These are phyloP conservation scores for Psephotus haematonotus DNA, from an alignment of 2,113 vertebrate genomes.

Conservation along the genomic window DNA sequence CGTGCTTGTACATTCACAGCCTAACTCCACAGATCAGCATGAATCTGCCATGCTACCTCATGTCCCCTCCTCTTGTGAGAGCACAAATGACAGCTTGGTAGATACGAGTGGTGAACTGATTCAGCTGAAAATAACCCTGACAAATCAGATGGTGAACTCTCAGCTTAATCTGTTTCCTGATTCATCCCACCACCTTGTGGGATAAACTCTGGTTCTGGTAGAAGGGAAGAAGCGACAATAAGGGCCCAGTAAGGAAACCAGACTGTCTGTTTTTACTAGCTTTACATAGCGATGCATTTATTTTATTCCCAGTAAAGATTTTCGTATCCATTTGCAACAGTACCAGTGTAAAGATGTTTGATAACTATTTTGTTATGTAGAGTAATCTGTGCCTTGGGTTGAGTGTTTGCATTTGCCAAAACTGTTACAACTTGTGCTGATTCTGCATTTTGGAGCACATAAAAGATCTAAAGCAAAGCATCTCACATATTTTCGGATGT, in stretches of 20 bases:
- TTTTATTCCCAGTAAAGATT: background rate
- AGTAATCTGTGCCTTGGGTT: background rate
- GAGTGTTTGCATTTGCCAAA: background rate
- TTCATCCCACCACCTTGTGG: background rate
- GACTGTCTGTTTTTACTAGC: background rate
- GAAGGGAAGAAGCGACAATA: background rate
- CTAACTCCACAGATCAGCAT: background rate
- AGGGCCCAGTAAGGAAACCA: background rate
- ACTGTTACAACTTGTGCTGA: background rate
- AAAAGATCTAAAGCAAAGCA: background rate
- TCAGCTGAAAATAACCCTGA: slow-evolving; percentile 6
- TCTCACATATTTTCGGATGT: background rate
- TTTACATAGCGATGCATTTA: background rate
- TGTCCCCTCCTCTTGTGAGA: background rate
- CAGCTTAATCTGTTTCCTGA: background rate
- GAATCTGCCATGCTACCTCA: background rate
- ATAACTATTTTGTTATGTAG: background rate
- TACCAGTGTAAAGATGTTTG: background rate
- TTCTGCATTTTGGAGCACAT: background rate
- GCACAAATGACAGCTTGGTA: background rate
- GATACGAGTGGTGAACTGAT: background rate
- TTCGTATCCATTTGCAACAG: background rate
- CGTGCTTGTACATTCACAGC: background rate
- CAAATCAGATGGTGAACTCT: background rate
- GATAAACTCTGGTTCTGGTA: background rate